A percentile compares a stretch with the other conserved stretches of the same genome.
These are phyloP conservation scores for Paracentrotus lividus DNA, from an alignment of 53 echinoderm and acorn worm genomes.

Conservation along the genomic window DNA sequence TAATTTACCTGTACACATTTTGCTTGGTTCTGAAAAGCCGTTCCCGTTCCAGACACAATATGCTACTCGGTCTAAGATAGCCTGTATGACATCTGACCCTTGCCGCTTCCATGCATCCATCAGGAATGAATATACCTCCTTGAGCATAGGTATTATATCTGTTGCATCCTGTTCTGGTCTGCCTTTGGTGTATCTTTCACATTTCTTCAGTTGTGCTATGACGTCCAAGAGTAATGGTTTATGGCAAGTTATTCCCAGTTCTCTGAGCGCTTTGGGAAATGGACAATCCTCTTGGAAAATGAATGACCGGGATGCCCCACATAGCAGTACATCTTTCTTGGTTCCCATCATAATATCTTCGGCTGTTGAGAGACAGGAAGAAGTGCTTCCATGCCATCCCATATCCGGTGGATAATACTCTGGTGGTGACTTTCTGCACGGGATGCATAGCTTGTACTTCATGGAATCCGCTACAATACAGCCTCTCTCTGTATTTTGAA, in stretches of 20 bases:
- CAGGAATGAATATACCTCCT: slow-evolving; percentile 44
- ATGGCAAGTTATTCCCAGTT: not conserved
- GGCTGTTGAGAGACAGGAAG: slow-evolving; percentile 2
- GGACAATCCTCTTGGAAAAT: not conserved
- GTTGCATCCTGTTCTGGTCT: not conserved
- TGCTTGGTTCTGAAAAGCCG: slow-evolving; percentile 72
- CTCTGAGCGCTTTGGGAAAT: not conserved
- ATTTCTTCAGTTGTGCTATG: slow-evolving; percentile 30
- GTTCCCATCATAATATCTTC: slow-evolving; percentile 1
- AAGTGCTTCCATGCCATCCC: not conserved
- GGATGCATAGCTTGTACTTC: slow-evolving; percentile 37
- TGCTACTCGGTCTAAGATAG: not conserved
- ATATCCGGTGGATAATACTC: slow-evolving; percentile 32
- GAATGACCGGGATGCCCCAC: slow-evolving; percentile 10
- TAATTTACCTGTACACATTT: slow-evolving; percentile 66
- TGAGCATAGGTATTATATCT: slow-evolving; percentile 8
- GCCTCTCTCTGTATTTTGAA: not conserved
- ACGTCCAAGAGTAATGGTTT: not conserved
- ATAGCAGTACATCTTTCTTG: not conserved
- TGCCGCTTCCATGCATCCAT: slow-evolving; percentile 5
- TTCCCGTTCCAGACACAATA: slow-evolving; percentile 80
- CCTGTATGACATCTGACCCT: not conserved
- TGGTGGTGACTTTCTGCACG: not conserved
- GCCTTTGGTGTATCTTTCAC: not conserved
- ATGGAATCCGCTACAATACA: not conserved